Conservation (phyloP, 2,113 vertebrate species). For the Thunnus maccoyii region DNA sequence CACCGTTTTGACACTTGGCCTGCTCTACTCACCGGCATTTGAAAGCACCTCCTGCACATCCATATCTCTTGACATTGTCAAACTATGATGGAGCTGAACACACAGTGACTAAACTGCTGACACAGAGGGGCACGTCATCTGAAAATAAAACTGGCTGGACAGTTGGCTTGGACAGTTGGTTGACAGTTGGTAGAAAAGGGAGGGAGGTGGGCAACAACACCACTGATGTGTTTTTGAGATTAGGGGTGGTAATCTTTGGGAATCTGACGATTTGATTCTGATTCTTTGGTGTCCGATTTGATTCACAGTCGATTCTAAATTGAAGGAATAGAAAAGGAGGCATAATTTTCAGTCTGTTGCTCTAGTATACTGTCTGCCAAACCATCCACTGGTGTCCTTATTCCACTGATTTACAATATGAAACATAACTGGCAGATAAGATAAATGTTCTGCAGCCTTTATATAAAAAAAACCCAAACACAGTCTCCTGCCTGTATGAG, state of each 20-base stretch:
- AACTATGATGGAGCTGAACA: constrained; percentile 50
- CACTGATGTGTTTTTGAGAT: constrained; percentile 10
- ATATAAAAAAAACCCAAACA: too few species aligned
- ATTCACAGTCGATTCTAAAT: too few species aligned
- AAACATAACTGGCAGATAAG: too few species aligned
- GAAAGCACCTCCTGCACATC: constrained; percentile 31
- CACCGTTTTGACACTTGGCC: constrained; percentile 28
- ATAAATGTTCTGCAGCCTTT: too few species aligned
- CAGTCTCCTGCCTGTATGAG: too few species aligned
- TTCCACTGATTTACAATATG: too few species aligned
- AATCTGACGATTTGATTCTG: too few species aligned
- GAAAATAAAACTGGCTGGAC: constrained; percentile 58
- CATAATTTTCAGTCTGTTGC: too few species aligned
- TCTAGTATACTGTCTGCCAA: too few species aligned
- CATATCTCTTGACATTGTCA: constrained; percentile 36
- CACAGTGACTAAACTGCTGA: constrained; percentile 65
- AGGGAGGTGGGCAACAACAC: constrained; percentile 43
- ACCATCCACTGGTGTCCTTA: too few species aligned
- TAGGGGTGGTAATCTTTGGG: too few species aligned
- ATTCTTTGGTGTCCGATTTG: not conserved
- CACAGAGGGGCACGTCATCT: constrained; percentile 61
- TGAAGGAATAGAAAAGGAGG: too few species aligned
- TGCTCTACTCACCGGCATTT: constrained; percentile 10
- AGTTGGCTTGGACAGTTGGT: constrained; percentile 73
- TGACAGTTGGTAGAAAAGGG: constrained; percentile 70